Evolutionary conservation across 2,113 vertebrate genomes (phyloP), one percentile per base, ranked within the genome.

Genomic region (Brachypteracias leptosomus): DNA sequence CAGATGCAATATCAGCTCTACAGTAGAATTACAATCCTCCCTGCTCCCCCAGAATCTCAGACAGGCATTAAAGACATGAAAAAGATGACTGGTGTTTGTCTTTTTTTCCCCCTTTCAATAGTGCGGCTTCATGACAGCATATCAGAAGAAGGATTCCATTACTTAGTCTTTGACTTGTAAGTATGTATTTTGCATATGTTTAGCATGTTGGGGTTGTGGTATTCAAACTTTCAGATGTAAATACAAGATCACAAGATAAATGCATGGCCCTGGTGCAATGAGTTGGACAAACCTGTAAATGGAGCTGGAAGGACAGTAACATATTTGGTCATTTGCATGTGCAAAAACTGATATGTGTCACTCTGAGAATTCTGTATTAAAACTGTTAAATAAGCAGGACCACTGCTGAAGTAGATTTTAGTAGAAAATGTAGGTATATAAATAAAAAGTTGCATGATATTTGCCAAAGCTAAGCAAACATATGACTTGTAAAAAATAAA

Each of bases 111-210:
- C 85, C 54, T 95, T 82, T 96, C 94, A 83, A 68, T 65, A 99
- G 98, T 99, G 95, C 97, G 98, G 79, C 98, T 99, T 91, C 98
- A 99, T 91, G 98, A 99, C 97, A 99, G 98, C 98, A 99, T 99
- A 98, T 99, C 98, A 35, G 98, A 99, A 96, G 98, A 99, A 96
- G 98, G 98, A 91, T 98, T 98, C 92, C 98, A 99, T 97, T 99
- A 99, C 97, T 97, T 99, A 98, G 98, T 99, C 96, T 99, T 99
- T 95, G 98, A 99, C 96, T 97, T 99, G 98, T 99, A 98, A 99
- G 98, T 99, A 98, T 73, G 66, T 38, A 19, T 57, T 95, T 94
- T 89, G 31, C 76, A 33, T 85, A 31, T 73, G 25, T 71, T 89
- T 67, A 66, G 40, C 91, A 61, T 70, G 72, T 89, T 65, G 91